Percentiles rank a stretch among this genome's conserved stretches.
phyloP scores from a whole-genome alignment of 2,888 invertebrate species.

The Zonitis immaculata region DNA sequence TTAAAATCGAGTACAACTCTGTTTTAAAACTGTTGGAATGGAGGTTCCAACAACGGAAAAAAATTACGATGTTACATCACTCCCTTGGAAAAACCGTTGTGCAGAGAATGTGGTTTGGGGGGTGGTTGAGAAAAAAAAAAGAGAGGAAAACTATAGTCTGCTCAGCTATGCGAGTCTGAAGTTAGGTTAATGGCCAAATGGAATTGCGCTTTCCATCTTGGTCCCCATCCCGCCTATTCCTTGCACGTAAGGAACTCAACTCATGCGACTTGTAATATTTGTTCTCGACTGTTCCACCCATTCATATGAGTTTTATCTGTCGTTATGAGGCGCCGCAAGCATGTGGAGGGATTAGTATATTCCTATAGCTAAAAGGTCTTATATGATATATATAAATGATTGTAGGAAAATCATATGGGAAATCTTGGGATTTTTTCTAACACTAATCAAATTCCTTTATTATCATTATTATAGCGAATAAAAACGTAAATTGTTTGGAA shows the following conservation, averaged over 20 bases:
- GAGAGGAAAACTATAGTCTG: slow-evolving; percentile 39
- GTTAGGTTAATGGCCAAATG: slow-evolving; percentile 67
- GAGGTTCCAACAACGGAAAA: too few relatives aligned
- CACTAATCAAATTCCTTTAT: slow-evolving; percentile 15
- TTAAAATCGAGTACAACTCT: slow-evolving; percentile 12
- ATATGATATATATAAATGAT: slow-evolving; percentile 26
- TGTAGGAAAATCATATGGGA: slow-evolving; percentile 29
- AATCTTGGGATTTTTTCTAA: slow-evolving; percentile 19
- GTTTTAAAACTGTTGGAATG: neutral
- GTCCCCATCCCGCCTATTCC: slow-evolving; percentile 48
- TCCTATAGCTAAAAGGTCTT: slow-evolving; percentile 3
- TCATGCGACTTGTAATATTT: slow-evolving; percentile 50
- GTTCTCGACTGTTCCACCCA: slow-evolving; percentile 49
- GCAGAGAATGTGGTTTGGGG: slow-evolving; percentile 25
- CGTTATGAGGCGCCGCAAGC: slow-evolving; percentile 44
- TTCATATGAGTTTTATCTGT: slow-evolving; percentile 47
- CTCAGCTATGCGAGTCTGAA: slow-evolving; percentile 57
- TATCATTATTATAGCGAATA: too few relatives aligned
- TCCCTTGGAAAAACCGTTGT: slow-evolving; percentile 1
- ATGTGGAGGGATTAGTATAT: slow-evolving; percentile 41
- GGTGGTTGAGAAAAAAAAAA: too few relatives aligned
- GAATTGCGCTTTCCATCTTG: slow-evolving; percentile 68
- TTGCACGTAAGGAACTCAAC: slow-evolving; percentile 50
- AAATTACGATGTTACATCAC: slow-evolving; percentile 15
- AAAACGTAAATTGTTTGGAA: too few relatives aligned